Conservation (phyloP, 1,140 invertebrate genomes). For the Drusus annulatus region DNA sequence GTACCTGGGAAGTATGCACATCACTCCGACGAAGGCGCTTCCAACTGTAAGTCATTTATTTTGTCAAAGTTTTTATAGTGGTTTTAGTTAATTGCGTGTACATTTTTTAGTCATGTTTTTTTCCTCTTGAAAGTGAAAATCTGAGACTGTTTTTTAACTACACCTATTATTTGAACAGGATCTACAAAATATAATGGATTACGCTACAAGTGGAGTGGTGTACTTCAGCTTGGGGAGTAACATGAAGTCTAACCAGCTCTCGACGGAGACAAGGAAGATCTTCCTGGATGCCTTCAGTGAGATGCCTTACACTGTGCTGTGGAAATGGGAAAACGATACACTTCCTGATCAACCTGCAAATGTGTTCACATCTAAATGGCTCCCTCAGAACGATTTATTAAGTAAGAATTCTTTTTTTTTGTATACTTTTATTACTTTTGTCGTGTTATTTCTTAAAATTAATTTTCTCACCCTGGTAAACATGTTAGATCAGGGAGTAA, state of each 20-base stretch:
- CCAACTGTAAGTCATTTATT: slow-evolving; percentile 52
- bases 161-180: not conserved
- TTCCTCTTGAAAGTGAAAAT: too few relatives aligned
- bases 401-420: slow-evolving; percentile 39
- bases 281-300: slow-evolving; percentile 64
- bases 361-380: slow-evolving; percentile 70
- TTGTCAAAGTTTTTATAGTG: too few relatives aligned
- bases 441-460: too few relatives aligned
- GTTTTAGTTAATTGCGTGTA: too few relatives aligned
- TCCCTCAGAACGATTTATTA: slow-evolving; percentile 56
- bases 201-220: slow-evolving; percentile 47
- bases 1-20: slow-evolving; percentile 69
- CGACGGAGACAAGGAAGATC: slow-evolving; percentile 43
- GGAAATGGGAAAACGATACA: slow-evolving; percentile 73
- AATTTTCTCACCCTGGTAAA: too few relatives aligned
- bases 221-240: slow-evolving; percentile 64
- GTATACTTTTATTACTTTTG: too few relatives aligned
- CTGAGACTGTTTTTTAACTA: too few relatives aligned
- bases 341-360: slow-evolving; percentile 67
- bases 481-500: too few relatives aligned
- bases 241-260: slow-evolving; percentile 50
- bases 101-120: not conserved
- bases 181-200: not conserved
- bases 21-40: slow-evolving; percentile 60
- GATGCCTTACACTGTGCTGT: slow-evolving; percentile 72